These are phyloP conservation scores for Pseudomyrmex dendroicus DNA, from an alignment of 1,140 invertebrate genomes.

Conservation along the genomic window DNA sequence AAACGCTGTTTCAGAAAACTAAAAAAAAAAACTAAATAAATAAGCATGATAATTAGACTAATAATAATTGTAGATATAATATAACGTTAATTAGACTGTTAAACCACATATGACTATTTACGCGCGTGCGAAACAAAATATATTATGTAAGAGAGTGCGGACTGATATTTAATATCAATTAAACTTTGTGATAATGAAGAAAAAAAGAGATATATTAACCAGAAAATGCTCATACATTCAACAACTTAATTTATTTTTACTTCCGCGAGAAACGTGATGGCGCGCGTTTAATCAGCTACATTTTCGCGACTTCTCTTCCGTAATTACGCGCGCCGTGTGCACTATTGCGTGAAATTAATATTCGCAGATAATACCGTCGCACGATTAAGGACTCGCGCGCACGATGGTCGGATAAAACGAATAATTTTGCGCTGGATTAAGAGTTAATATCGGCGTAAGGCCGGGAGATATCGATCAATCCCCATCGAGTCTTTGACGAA, in stretches of 20 bases:
- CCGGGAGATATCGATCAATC: slow-evolving; percentile 61
- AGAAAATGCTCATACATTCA: slow-evolving; percentile 34
- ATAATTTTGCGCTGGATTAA: slow-evolving; percentile 32
- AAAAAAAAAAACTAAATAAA: background rate
- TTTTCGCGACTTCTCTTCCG: slow-evolving; percentile 19
- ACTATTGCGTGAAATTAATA: slow-evolving; percentile 49
- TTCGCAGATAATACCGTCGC: background rate
- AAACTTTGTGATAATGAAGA: slow-evolving; percentile 7
- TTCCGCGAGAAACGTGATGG: slow-evolving; percentile 14
- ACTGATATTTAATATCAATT: slow-evolving; percentile 49
- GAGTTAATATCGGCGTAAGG: slow-evolving; percentile 42
- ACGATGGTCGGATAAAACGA: slow-evolving; percentile 12
- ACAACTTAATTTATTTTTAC: slow-evolving; percentile 45
- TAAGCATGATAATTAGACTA: background rate
- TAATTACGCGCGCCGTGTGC: slow-evolving; percentile 43
- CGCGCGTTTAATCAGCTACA: slow-evolving; percentile 45
- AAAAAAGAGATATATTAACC: slow-evolving; percentile 22
- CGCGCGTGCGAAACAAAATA: background rate
- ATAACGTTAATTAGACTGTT: slow-evolving; percentile 36
- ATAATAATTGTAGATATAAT: slow-evolving; percentile 12
- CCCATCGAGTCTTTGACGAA: slow-evolving; percentile 15
- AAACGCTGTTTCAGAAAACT: too few relatives aligned
- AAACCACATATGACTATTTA: slow-evolving; percentile 18
- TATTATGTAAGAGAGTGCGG: background rate
- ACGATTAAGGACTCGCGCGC: background rate